These are phyloP conservation scores for Drosophila fungiperda DNA, from an alignment of 2,888 invertebrate genomes.

Conservation along the genomic window DNA sequence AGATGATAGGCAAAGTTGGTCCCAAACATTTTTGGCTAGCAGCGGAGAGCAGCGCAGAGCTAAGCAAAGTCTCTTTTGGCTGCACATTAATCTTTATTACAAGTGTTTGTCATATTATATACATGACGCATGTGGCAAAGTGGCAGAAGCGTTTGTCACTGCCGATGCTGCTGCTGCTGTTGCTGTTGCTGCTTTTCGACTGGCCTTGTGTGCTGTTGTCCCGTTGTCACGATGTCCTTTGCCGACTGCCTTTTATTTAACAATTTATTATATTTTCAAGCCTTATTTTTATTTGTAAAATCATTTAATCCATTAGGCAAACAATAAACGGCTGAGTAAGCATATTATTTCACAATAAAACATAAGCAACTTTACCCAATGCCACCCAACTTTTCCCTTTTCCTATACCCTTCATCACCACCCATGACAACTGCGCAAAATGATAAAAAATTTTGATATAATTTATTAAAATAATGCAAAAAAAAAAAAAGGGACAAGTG, in stretches of 20 bases:
- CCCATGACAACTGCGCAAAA: constrained; percentile 60
- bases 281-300: constrained; percentile 61
- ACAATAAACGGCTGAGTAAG: constrained; percentile 80
- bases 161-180: constrained; percentile 31
- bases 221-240: constrained; percentile 23
- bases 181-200: constrained; percentile 22
- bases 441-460: constrained; percentile 71
- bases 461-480: constrained; percentile 75
- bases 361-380: constrained; percentile 48
- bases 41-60: constrained; percentile 31
- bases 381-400: neutral
- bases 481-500: constrained; percentile 31
- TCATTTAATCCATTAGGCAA: constrained; percentile 81
- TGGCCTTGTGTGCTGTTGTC: constrained; percentile 10
- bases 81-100: constrained; percentile 78
- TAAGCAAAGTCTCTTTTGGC: constrained; percentile 15
- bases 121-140: constrained; percentile 55
- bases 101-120: constrained; percentile 69
- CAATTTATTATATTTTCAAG: constrained; percentile 74
- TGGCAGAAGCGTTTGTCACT: constrained; percentile 71
- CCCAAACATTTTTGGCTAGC: constrained; percentile 47
- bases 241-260: constrained; percentile 65
- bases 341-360: constrained; percentile 77
- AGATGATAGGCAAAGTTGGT: constrained; percentile 66
- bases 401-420: neutral